Evolutionary conservation across 2,113 vertebrate genomes (phyloP).

Genomic region (Carassius auratus): DNA sequence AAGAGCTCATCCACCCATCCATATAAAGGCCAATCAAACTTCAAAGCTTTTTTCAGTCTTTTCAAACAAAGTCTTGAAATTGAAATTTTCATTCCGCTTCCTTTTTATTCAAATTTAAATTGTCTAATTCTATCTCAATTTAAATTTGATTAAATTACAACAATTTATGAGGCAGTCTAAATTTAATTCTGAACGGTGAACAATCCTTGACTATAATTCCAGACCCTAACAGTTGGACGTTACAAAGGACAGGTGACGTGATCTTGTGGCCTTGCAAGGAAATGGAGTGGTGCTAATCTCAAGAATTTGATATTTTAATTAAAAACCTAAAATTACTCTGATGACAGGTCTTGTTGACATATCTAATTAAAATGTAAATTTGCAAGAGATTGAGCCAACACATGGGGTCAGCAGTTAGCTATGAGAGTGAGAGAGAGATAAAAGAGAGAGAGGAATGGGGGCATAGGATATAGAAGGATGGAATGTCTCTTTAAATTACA

Average conservation of each 20-base stretch:
- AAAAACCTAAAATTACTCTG: background rate
- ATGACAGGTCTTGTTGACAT: background rate
- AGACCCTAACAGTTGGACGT: background rate
- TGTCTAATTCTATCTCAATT: background rate
- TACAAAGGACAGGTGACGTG: background rate
- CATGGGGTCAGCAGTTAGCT: background rate
- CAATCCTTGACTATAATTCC: background rate
- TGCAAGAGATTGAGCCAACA: background rate
- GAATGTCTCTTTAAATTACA: slow-evolving; percentile 7
- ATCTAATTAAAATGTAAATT: background rate
- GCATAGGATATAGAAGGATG: background rate
- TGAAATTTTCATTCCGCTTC: background rate
- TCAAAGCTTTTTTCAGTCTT: background rate
- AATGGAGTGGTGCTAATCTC: background rate
- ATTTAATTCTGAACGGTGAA: background rate
- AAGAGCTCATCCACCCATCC: background rate
- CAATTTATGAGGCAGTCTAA: background rate
- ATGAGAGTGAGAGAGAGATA: background rate
- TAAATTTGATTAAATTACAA: background rate
- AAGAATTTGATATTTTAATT: background rate
- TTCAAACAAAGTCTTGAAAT: background rate
- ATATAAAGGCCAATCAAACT: background rate
- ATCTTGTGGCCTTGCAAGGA: background rate
- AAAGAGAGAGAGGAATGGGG: background rate
- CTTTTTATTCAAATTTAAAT: background rate